These are phyloP conservation scores for Zeus faber DNA, from an alignment of 2,113 vertebrate genomes.

Conservation along the genomic window DNA sequence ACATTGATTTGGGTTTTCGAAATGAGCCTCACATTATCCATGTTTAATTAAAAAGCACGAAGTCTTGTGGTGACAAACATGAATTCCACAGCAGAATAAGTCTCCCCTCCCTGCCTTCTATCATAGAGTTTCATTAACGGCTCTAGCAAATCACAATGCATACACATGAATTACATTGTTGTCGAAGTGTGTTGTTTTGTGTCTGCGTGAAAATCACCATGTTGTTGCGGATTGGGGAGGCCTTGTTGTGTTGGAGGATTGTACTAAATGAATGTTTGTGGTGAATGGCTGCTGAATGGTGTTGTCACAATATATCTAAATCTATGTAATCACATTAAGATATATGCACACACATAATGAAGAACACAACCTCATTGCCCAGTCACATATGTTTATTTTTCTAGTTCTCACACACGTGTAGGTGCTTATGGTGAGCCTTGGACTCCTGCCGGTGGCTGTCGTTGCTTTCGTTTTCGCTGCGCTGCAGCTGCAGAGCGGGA, in stretches of 20 bases:
- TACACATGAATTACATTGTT: slow-evolving; percentile 20
- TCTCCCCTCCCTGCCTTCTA: slow-evolving; percentile 20
- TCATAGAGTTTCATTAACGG: slow-evolving; percentile 36
- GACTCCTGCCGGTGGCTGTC: too few relatives aligned
- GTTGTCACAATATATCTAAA: too few relatives aligned
- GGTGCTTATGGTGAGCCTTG: too few relatives aligned
- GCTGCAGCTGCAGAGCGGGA: too few relatives aligned
- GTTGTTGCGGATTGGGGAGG: slow-evolving; percentile 2
- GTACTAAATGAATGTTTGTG: not conserved
- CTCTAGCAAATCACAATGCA: slow-evolving; percentile 3
- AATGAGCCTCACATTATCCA: slow-evolving; percentile 26
- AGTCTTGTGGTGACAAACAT: slow-evolving; percentile 24
- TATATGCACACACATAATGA: too few relatives aligned
- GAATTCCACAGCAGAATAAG: slow-evolving; percentile 15
- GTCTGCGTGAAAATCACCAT: slow-evolving; percentile 31
- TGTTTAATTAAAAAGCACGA: slow-evolving; percentile 42
- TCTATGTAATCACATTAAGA: too few relatives aligned
- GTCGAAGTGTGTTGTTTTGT: too few relatives aligned
- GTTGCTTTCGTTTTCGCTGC: too few relatives aligned
- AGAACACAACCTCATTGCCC: too few relatives aligned
- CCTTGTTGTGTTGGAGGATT: slow-evolving; percentile 10
- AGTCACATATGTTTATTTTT: too few relatives aligned
- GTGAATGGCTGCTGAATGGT: not conserved
- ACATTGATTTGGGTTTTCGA: slow-evolving; percentile 30
- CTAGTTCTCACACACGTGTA: too few relatives aligned